These are phyloP conservation scores for Tachina fera DNA, from an alignment of 2,888 invertebrate genomes.

Conservation along the genomic window DNA sequence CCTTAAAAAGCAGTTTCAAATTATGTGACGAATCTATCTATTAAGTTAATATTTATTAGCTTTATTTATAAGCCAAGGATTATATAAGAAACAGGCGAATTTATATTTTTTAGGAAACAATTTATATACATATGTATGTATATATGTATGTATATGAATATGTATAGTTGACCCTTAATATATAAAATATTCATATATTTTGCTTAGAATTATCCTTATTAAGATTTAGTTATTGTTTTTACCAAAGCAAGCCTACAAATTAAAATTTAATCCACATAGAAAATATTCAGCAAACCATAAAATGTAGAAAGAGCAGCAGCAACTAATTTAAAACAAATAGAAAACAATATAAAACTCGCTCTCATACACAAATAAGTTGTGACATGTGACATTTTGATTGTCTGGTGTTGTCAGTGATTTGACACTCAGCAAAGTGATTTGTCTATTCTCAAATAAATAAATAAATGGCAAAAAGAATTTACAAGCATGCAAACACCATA, in stretches of 20 bases:
- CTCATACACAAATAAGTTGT: constrained; percentile 38
- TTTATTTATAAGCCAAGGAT: constrained; percentile 23
- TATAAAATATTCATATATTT: neutral
- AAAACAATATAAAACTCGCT: neutral
- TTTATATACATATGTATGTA: too few relatives aligned
- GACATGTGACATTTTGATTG: constrained; percentile 68
- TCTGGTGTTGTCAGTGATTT: constrained; percentile 73
- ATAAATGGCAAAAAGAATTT: constrained; percentile 6
- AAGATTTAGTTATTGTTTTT: constrained; percentile 10
- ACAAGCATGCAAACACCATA: constrained; percentile 47
- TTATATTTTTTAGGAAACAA: neutral
- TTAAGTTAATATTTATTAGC: constrained; percentile 19
- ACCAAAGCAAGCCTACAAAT: neutral
- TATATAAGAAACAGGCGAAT: neutral
- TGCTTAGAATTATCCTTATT: neutral
- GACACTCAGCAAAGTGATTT: constrained; percentile 73
- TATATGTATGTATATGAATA: neutral
- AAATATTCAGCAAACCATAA: constrained; percentile 31
- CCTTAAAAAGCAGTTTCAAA: neutral
- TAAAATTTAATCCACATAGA: constrained; percentile 12
- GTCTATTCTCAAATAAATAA: constrained; percentile 59
- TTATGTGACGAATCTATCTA: constrained; percentile 29
- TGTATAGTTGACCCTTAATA: neutral
- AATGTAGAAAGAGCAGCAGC: constrained; percentile 12
- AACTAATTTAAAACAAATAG: neutral